A percentile compares a stretch with the other conserved stretches of the same genome.
Evolutionary conservation across 1,140 invertebrate genomes (phyloP).

Genomic region (Wiebesia pumilae): DNA sequence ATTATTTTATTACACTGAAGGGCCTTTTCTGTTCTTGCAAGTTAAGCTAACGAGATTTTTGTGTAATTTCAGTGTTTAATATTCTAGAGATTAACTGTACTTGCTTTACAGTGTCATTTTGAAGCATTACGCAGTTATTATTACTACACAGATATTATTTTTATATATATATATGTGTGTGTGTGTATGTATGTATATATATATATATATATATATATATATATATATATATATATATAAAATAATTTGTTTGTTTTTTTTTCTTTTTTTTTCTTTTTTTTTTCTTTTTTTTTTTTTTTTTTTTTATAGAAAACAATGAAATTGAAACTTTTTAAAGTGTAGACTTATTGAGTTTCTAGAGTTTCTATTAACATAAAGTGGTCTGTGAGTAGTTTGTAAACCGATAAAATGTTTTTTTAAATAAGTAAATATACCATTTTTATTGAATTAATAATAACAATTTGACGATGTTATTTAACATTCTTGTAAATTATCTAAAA

Average conservation of each 20-base stretch:
- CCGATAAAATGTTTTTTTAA: conserved; percentile 20
- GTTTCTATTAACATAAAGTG: conserved; percentile 28
- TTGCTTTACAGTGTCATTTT: conserved; percentile 36
- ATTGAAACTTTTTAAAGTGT: conserved; percentile 25
- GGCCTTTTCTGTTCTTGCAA: conserved; percentile 27
- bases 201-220: too few species aligned
- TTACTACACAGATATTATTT: conserved; percentile 40
- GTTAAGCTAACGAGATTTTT: conserved; percentile 38
- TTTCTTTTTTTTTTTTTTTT: conserved; percentile 24
- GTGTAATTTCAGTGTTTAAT: conserved; percentile 36
- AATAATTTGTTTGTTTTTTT: too few species aligned
- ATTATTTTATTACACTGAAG: conserved; percentile 43
- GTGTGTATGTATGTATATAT: too few species aligned
- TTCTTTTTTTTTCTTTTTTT: too few species aligned
- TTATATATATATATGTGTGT: too few species aligned
- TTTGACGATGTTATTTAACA: conserved; percentile 55
- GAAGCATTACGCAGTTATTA: conserved; percentile 36
- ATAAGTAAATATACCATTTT: conserved; percentile 40
- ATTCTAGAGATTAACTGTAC: conserved; percentile 41
- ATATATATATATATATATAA: too few species aligned
- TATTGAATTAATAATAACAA: conserved; percentile 34
- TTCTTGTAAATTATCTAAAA: conserved; percentile 69
- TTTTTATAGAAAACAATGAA: conserved; percentile 26
- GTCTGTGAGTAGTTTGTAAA: conserved; percentile 37
- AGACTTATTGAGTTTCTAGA: conserved; percentile 21